Conservation (phyloP, 2,888 invertebrate species). For the Ecdyonurus torrentis region DNA sequence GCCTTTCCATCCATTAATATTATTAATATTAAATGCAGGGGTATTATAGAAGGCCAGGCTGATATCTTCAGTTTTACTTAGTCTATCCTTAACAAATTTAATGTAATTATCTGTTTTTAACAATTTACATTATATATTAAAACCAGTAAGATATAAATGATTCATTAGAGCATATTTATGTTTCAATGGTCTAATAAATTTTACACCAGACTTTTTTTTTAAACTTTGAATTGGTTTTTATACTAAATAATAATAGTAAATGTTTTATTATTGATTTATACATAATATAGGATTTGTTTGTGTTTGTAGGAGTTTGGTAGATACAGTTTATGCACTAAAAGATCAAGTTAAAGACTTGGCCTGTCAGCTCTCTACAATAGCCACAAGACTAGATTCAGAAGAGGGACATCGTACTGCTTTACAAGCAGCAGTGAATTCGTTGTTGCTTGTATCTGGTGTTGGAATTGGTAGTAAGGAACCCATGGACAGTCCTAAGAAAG, state of each 20-base stretch:
- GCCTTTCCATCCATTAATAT: no score
- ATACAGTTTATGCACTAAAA: slow-evolving; percentile 58
- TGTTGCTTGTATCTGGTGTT: neutral
- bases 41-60: no score
- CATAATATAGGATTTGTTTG: neutral
- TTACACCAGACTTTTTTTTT: neutral
- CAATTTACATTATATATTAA: no score
- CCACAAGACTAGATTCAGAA: slow-evolving; percentile 49
- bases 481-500: neutral
- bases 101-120: no score
- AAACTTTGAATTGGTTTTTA: neutral
- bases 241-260: no score
- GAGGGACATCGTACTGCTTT: slow-evolving; percentile 33
- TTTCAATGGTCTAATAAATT: neutral
- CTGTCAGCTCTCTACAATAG: slow-evolving; percentile 38
- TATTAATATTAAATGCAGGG: no score
- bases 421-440: neutral
- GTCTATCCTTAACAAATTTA: no score
- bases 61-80: no score
- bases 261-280: neutral
- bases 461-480: neutral
- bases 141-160: no score
- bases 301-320: slow-evolving; percentile 45
- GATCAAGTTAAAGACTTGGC: slow-evolving; percentile 52
- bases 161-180: no score